Conservation (phyloP, 53 echinoderm and acorn worm genomes). For the Holothuria leucospilota region DNA sequence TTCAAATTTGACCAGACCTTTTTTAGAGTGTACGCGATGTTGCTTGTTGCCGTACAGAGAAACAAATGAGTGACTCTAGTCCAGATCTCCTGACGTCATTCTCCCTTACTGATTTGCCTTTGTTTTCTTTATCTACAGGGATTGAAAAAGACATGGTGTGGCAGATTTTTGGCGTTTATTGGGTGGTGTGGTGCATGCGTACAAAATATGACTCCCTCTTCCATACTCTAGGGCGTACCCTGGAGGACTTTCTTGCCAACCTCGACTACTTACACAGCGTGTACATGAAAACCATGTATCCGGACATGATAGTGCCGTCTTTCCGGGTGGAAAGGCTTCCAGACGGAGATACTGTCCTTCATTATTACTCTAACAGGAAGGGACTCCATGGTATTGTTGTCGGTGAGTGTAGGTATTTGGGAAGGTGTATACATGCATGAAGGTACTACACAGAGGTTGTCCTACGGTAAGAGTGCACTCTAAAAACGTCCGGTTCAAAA, state of each 20-base stretch:
- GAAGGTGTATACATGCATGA: too few relatives aligned
- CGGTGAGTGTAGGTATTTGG: conserved; percentile 44
- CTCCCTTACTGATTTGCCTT: too few relatives aligned
- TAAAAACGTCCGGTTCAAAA: too few relatives aligned
- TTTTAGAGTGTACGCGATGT: too few relatives aligned
- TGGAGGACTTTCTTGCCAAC: conserved; percentile 82
- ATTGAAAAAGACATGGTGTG: conserved; percentile 69
- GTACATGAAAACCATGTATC: conserved; percentile 95
- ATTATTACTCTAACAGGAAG: conserved; percentile 82
- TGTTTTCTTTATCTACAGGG: conserved; percentile 56
- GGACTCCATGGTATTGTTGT: conserved; percentile 79
- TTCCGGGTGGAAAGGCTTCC: conserved; percentile 82
- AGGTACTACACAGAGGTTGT: too few relatives aligned
- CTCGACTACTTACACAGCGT: conserved; percentile 95
- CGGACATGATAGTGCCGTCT: conserved; percentile 88
- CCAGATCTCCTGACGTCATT: too few relatives aligned
- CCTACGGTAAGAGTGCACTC: too few relatives aligned
- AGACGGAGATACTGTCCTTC: conserved; percentile 72
- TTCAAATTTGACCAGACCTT: too few relatives aligned
- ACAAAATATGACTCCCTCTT: conserved; percentile 86
- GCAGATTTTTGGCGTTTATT: conserved; percentile 90
- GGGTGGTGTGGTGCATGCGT: conserved; percentile 92
- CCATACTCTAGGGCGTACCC: conserved; percentile 74
- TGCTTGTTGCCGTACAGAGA: too few relatives aligned
- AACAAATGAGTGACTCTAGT: too few relatives aligned